These are phyloP conservation scores for Sebastes aleutianus DNA, from an alignment of 2,797 vertebrate species.

Conservation along the genomic window DNA sequence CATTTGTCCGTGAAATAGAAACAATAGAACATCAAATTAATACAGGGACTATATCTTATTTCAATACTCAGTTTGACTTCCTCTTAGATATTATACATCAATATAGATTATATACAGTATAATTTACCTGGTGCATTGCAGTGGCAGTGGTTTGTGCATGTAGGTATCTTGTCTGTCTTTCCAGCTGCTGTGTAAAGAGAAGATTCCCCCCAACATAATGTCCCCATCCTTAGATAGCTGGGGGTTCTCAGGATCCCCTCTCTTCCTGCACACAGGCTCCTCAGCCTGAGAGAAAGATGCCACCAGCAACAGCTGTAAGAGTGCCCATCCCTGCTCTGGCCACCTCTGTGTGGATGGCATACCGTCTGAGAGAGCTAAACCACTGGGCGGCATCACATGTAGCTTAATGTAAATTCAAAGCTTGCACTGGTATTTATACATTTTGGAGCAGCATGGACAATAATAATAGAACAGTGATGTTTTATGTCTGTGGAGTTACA, in stretches of 20 bases:
- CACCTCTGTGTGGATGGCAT: slow-evolving; percentile 49
- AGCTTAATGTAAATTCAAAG: neutral
- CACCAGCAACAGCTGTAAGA: slow-evolving; percentile 61
- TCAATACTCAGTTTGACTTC: neutral
- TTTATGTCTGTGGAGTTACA: neutral
- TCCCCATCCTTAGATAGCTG: slow-evolving; percentile 75
- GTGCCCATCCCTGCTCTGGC: slow-evolving; percentile 47
- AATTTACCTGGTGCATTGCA: slow-evolving; percentile 76
- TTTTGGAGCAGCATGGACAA: neutral
- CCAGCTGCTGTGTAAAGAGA: slow-evolving; percentile 79
- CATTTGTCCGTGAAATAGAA: neutral
- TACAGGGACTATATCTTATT: neutral
- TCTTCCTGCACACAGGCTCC: slow-evolving; percentile 56
- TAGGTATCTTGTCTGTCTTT: slow-evolving; percentile 56
- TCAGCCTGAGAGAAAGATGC: slow-evolving; percentile 57
- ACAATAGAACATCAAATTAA: neutral
- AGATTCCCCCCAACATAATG: slow-evolving; percentile 76
- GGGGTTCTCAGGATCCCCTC: slow-evolving; percentile 61
- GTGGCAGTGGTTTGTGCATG: slow-evolving; percentile 49
- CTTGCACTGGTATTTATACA: slow-evolving; percentile 53
- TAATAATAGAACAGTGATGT: neutral
- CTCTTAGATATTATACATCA: neutral
- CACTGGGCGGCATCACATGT: neutral
- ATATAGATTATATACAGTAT: neutral
- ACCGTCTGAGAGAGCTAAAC: neutral